These are phyloP conservation scores for Microhierax caerulescens DNA, from an alignment of 2,797 vertebrate species.

Conservation along the genomic window DNA sequence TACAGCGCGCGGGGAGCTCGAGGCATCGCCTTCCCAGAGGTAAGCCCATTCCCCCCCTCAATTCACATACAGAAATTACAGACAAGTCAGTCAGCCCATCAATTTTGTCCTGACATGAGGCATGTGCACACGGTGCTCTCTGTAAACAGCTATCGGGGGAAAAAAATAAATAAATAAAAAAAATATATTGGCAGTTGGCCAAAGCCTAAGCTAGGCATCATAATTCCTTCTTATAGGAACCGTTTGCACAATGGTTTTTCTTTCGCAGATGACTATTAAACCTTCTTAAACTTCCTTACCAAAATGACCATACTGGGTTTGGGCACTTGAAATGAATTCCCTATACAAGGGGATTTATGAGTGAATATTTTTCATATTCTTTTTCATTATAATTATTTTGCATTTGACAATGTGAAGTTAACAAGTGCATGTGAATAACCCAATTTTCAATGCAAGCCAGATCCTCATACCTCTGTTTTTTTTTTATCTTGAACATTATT, in stretches of 20 bases:
- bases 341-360: neutral
- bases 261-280: constrained; percentile 1
- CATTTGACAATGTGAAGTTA: neutral
- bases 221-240: constrained; percentile 18
- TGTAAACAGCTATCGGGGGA: neutral
- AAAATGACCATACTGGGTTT: neutral
- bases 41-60: constrained; percentile 16
- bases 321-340: neutral
- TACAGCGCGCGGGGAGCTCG: neutral
- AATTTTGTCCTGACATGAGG: neutral
- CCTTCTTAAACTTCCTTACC: neutral
- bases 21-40: constrained; percentile 31
- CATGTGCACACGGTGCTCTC: neutral
- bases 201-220: neutral
- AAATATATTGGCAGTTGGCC: neutral
- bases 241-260: neutral
- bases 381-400: neutral
- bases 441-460: neutral
- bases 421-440: neutral
- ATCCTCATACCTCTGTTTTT: neutral
- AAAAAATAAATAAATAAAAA: neutral
- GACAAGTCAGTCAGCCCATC: neutral
- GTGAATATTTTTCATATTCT: neutral
- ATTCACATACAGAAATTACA: neutral
- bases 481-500: neutral